Conservation (phyloP, 2,797 vertebrate species). For the Nannoperca australis region DNA sequence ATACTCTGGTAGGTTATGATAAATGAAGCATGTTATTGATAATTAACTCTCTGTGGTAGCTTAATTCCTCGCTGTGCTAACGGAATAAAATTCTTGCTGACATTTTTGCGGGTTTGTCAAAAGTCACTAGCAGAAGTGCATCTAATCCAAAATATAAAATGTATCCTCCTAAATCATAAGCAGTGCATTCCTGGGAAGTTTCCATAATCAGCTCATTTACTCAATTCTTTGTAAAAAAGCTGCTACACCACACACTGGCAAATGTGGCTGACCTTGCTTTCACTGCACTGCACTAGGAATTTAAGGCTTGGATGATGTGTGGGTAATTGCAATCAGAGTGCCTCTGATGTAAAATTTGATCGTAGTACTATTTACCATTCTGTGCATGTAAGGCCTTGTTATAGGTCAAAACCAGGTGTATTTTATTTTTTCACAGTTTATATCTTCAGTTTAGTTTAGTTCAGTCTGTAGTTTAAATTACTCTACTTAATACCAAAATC, state of each 20-base stretch:
- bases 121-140: too few species aligned
- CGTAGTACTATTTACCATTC: not conserved
- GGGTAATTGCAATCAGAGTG: conserved; percentile 1
- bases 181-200: not conserved
- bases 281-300: not conserved
- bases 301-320: not conserved
- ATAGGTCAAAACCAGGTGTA: not conserved
- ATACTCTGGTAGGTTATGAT: conserved; percentile 48
- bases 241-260: not conserved
- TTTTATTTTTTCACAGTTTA: not conserved
- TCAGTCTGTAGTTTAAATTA: not conserved
- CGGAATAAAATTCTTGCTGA: conserved; percentile 41
- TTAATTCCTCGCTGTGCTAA: conserved; percentile 52
- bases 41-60: conserved; percentile 58
- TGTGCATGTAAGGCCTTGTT: not conserved
- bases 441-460: not conserved
- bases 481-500: not conserved
- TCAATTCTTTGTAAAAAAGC: not conserved
- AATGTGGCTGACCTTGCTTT: conserved; percentile 24
- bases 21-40: conserved; percentile 61
- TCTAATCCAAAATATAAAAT: not conserved
- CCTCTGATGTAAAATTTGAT: not conserved
- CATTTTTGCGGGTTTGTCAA: conserved; percentile 20
- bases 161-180: conserved; percentile 4
- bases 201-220: conserved; percentile 18